Conservation (phyloP, 2,888 invertebrate species). For the Dicycla oo region DNA sequence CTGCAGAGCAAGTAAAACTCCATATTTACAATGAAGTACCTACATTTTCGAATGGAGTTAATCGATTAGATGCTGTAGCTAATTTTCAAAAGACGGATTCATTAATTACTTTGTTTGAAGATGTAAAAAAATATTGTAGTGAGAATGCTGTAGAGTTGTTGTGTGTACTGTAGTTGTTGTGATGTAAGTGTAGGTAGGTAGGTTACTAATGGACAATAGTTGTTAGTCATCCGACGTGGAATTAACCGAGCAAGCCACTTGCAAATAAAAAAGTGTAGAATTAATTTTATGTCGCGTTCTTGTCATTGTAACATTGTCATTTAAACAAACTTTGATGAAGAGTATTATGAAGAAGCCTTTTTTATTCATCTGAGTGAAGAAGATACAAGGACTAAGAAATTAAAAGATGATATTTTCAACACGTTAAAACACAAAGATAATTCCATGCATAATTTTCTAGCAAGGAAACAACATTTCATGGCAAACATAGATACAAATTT, state of each 20-base stretch:
- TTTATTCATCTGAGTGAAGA: too few relatives aligned
- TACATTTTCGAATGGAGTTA: conserved; percentile 29
- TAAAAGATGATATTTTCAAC: background rate
- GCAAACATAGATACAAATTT: background rate
- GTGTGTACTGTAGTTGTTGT: conserved; percentile 10
- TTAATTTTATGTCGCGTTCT: conserved; percentile 19
- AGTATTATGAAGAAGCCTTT: background rate
- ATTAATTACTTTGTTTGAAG: background rate
- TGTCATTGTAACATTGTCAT: background rate
- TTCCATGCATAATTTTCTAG: background rate
- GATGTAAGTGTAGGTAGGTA: conserved; percentile 34
- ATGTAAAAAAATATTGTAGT: conserved; percentile 1
- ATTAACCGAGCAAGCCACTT: conserved; percentile 35
- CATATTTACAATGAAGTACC: conserved; percentile 34
- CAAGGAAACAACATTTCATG: background rate
- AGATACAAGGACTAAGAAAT: background rate
- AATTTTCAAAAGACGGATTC: background rate
- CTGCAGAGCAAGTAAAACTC: conserved; percentile 40
- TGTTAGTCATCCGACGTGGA: conserved; percentile 50
- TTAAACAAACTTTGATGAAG: background rate
- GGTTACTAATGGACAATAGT: conserved; percentile 40
- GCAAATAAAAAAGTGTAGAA: conserved; percentile 37
- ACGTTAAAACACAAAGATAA: background rate
- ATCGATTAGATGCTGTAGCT: conserved; percentile 4
- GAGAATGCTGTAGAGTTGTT: conserved; percentile 1